phyloP scores from a whole-genome alignment of 2,888 invertebrate species.

The Trichacis sp. region DNA sequence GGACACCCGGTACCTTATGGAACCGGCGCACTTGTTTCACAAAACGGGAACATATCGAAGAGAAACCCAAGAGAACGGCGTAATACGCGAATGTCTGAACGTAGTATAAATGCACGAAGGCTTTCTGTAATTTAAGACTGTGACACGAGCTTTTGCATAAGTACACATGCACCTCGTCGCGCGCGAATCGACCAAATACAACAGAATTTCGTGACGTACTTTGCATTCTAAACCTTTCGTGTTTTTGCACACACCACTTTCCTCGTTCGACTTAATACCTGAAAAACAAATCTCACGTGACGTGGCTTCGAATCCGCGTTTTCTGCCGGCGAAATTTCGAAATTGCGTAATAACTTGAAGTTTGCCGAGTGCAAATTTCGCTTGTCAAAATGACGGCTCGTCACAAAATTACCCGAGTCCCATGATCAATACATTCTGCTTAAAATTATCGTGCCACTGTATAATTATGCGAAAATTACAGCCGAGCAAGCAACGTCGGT shows the following conservation, averaged over 20 bases:
- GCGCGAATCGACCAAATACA: conserved; percentile 4
- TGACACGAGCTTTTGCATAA: conserved; percentile 15
- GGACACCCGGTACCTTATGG: conserved; percentile 41
- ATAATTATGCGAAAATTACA: not conserved
- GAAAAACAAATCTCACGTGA: not conserved
- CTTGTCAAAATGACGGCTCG: not conserved
- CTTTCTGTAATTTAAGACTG: conserved; percentile 16
- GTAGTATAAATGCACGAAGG: conserved; percentile 11
- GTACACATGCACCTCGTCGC: conserved; percentile 8
- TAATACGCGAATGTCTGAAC: conserved; percentile 11
- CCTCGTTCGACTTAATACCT: not conserved
- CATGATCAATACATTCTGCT: too few species aligned
- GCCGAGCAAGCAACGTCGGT: not conserved
- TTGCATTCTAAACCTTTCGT: conserved; percentile 1
- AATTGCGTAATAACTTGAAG: too few species aligned
- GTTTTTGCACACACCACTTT: not conserved
- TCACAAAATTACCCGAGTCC: not conserved
- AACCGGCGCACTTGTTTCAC: conserved; percentile 16
- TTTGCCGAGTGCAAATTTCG: too few species aligned
- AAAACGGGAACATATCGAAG: conserved; percentile 14
- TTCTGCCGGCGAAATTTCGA: too few species aligned
- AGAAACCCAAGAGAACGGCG: conserved; percentile 2
- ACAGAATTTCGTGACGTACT: conserved; percentile 9
- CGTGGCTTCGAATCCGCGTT: too few species aligned
- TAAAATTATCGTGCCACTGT: too few species aligned